phyloP scores from a whole-genome alignment of 1,140 invertebrate genomes.

The Sarcophaga bullata region DNA sequence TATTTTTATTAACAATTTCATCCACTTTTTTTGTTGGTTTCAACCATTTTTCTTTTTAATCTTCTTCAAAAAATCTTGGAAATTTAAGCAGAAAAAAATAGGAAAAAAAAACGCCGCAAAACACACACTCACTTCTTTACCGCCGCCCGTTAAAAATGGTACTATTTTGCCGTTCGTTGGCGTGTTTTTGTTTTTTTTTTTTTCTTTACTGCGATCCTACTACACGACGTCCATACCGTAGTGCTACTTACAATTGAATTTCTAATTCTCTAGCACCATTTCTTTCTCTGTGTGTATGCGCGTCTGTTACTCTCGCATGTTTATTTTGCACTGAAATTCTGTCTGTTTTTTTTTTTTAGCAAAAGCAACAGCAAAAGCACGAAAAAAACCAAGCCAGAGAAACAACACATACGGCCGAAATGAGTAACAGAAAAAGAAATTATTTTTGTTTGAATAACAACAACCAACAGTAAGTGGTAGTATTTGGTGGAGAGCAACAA shows the following conservation, averaged over 20 bases:
- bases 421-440: too few relatives aligned
- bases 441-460: too few relatives aligned
- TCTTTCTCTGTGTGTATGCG: neutral
- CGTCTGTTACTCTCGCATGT: constrained; percentile 38
- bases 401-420: too few relatives aligned
- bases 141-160: neutral
- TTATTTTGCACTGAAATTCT: constrained; percentile 32
- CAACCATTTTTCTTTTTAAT: neutral
- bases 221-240: too few relatives aligned
- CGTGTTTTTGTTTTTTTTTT: neutral
- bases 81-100: neutral
- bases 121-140: neutral
- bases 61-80: neutral
- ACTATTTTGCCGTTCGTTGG: neutral
- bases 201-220: neutral
- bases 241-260: too few relatives aligned
- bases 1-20: neutral
- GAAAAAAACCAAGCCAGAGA: neutral
- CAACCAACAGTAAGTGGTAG: too few relatives aligned
- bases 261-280: too few relatives aligned
- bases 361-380: neutral
- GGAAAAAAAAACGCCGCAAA: neutral
- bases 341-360: too few relatives aligned
- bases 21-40: neutral
- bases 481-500: too few relatives aligned